Conservation (phyloP, 2,113 vertebrate species). For the Lasiurus borealis region DNA sequence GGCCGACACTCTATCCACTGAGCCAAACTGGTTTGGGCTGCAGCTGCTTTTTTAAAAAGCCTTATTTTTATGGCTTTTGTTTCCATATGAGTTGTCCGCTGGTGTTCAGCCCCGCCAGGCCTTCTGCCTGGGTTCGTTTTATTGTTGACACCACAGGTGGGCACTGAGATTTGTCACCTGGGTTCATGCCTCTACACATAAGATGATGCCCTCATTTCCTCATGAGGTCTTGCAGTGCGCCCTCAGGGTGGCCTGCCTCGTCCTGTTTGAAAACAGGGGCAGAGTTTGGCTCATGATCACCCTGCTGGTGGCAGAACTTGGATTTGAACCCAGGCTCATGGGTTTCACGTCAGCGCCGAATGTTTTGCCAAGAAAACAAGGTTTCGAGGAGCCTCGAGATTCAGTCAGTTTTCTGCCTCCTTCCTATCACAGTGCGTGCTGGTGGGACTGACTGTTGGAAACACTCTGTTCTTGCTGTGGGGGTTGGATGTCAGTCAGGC, state of each 20-base stretch:
- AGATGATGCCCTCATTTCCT: neutral
- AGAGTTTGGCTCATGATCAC: too few species aligned
- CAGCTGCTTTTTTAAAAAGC: neutral
- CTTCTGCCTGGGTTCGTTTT: neutral
- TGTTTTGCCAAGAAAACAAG: neutral
- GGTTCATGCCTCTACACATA: rapidly evolving
- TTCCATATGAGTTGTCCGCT: neutral
- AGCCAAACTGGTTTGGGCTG: too few species aligned
- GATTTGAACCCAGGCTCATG: neutral
- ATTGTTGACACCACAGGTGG: rapidly evolving
- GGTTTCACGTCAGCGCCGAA: neutral
- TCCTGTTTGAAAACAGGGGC: neutral
- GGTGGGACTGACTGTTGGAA: neutral
- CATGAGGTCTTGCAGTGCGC: neutral
- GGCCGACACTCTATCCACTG: too few species aligned
- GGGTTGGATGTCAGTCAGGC: too few species aligned
- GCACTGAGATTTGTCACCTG: neutral
- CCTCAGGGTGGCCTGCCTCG: neutral
- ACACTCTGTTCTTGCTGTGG: neutral
- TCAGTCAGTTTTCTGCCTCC: neutral
- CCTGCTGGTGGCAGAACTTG: neutral
- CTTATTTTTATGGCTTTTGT: neutral
- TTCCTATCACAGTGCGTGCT: rapidly evolving
- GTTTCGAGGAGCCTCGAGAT: neutral
- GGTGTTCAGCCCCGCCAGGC: neutral